Evolutionary conservation across 2,797 vertebrate genomes (phyloP), one percentile per base, ranked within the genome.

Genomic region (Acanthornis magna): DNA sequence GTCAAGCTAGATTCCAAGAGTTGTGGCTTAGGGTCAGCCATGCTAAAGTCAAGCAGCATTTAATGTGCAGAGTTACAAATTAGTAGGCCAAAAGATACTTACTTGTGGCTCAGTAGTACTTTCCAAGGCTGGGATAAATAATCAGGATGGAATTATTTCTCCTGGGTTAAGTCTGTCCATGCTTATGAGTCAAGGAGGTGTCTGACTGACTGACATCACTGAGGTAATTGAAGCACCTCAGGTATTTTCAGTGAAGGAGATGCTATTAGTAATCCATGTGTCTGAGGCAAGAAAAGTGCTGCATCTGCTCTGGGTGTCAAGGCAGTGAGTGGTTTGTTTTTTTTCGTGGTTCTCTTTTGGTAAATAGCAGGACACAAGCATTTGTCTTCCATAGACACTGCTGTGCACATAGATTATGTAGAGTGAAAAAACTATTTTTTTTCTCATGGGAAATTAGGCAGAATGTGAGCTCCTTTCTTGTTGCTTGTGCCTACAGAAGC

Each of bases 381-480:
- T 51, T 36, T 84, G 11, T 38, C 3, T 40, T 86, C 18, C 1
- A 5, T 6, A 55, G 30, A 27, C 0, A 3, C 2, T n/a, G 10
- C 5, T 51, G 11, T 48, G 10, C 34, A 27, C 0, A 0, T 58
- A 34, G 61, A 45, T 13, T 22, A 51, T 2, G 7, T 3, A 48
- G 26, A 71, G 10, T 25, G 26, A 8, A 57, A 60, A 76, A 61
- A 16, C 2, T 2, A 4, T 27, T 6, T 60, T 74, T 79, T 86
- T 57, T 19, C 25, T 26, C 1, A 25, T 32, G 5, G 25, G 15
- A 65, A 7, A 5, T 83, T 18, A 18, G 11, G 15, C 32, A 68
- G 40, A 65, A 12, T 13, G 4, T 17, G 38, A 86, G 8, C 0
- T 73, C 5, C 1, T 27, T 3, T 47, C 29, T 63, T 2, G 0